phyloP scores from a whole-genome alignment of 2,797 vertebrate genomes.

The Brotula barbata region DNA sequence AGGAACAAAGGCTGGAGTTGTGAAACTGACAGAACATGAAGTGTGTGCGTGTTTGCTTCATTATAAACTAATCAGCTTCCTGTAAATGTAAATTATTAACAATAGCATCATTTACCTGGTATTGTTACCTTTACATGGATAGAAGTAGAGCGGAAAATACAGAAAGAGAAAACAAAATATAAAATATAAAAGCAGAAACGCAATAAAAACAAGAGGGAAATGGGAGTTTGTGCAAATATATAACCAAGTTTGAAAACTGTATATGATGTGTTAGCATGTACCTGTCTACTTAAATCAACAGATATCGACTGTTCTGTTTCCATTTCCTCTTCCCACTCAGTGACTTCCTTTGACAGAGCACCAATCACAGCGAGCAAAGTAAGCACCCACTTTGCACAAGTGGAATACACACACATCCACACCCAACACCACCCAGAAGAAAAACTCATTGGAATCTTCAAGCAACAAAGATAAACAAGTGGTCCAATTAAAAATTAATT shows the following conservation, averaged over 20 bases:
- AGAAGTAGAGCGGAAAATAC: background rate
- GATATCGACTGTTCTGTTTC: constrained; percentile 39
- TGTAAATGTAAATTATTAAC: constrained; percentile 37
- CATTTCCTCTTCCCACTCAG: constrained; percentile 42
- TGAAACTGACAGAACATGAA: constrained; percentile 11
- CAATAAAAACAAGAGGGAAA: constrained; percentile 6
- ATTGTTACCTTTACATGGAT: constrained; percentile 11
- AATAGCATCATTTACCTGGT: constrained; percentile 26
- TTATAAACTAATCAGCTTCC: constrained; percentile 26
- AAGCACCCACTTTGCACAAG: constrained; percentile 51
- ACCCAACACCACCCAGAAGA: constrained; percentile 32
- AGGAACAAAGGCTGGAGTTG: background rate
- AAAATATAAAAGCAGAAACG: background rate
- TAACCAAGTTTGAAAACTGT: constrained; percentile 41
- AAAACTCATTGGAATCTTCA: constrained; percentile 61
- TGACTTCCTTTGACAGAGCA: constrained; percentile 44
- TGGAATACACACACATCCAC: constrained; percentile 1
- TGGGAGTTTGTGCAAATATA: constrained; percentile 34
- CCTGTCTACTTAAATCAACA: constrained; percentile 40
- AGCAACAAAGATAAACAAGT: constrained; percentile 77
- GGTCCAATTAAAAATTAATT: constrained; percentile 79
- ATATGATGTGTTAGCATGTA: background rate
- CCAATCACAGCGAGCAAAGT: constrained; percentile 54
- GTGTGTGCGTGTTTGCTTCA: constrained; percentile 4
- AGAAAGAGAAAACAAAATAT: constrained; percentile 18